phyloP scores from a whole-genome alignment of 2,888 invertebrate genomes.

The Chalcis sispes region DNA sequence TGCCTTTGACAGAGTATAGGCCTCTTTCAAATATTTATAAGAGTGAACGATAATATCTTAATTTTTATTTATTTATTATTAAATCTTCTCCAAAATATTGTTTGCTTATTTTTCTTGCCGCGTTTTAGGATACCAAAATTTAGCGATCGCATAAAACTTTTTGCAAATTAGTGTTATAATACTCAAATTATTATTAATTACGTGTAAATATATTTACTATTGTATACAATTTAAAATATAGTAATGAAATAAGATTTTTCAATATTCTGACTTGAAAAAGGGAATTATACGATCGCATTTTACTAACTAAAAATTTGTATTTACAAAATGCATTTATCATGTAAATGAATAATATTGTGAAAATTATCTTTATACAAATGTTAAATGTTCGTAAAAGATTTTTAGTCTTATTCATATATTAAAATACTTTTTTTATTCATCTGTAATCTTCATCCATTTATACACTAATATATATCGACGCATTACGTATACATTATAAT shows the following conservation, averaged over 20 bases:
- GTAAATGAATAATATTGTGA: conserved; percentile 48
- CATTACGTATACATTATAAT: conserved; percentile 52
- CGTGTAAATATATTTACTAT: conserved; percentile 57
- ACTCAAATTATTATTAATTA: conserved; percentile 44
- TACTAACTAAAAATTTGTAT: conserved; percentile 51
- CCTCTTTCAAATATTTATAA: conserved; percentile 38
- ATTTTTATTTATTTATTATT: conserved; percentile 42
- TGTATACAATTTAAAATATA: conserved; percentile 39
- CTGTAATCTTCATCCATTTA: conserved; percentile 47
- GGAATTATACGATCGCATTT: conserved; percentile 42
- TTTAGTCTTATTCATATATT: conserved; percentile 58
- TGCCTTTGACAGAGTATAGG: conserved; percentile 35
- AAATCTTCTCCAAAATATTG: conserved; percentile 29
- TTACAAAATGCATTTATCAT: conserved; percentile 53
- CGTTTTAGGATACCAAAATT: background rate
- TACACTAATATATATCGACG: conserved; percentile 56
- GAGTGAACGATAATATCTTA: conserved; percentile 21
- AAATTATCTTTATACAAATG: conserved; percentile 57
- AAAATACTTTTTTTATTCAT: conserved; percentile 54
- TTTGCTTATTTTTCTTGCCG: conserved; percentile 40
- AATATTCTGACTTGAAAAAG: conserved; percentile 30
- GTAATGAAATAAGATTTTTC: conserved; percentile 48
- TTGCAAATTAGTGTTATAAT: conserved; percentile 48
- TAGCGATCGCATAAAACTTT: conserved; percentile 25
- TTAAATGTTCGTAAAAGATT: conserved; percentile 55